phyloP scores from a whole-genome alignment of 2,113 vertebrate genomes.

The Pelecanus crispus region DNA sequence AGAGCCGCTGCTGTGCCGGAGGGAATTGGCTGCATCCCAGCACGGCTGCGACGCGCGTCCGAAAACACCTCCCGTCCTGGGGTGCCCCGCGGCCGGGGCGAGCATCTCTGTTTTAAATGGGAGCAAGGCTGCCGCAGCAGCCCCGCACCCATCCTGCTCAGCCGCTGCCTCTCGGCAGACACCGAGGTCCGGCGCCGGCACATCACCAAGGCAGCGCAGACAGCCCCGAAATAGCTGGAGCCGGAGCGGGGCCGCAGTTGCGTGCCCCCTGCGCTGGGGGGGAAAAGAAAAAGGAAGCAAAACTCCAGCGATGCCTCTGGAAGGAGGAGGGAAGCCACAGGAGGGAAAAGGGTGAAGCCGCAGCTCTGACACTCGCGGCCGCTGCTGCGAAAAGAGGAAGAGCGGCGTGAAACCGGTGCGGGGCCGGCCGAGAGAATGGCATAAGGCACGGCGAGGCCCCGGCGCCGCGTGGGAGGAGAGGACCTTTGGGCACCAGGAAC shows the following conservation, averaged over 20 bases:
- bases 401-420: fast-evolving
- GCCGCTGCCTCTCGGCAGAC: background rate
- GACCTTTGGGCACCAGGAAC: background rate
- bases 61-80: background rate
- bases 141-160: background rate
- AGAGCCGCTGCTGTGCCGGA: background rate
- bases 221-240: fast-evolving
- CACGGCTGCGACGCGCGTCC: background rate
- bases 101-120: fast-evolving
- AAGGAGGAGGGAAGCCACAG: background rate
- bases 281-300: background rate
- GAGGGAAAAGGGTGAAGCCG: background rate
- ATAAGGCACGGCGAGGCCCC: fast-evolving
- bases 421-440: too few species aligned
- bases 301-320: background rate
- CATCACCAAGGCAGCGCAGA: background rate
- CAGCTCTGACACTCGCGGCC: fast-evolving
- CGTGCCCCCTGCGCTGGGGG: background rate
- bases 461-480: fast-evolving
- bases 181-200: fast-evolving
- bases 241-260: fast-evolving
- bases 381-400: background rate
- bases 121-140: fast-evolving
- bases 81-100: background rate
- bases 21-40: background rate